Evolutionary conservation across 35 echinoderm and acorn worm species (phyloP).

Genomic region (Heliocidaris erythrogramma): DNA sequence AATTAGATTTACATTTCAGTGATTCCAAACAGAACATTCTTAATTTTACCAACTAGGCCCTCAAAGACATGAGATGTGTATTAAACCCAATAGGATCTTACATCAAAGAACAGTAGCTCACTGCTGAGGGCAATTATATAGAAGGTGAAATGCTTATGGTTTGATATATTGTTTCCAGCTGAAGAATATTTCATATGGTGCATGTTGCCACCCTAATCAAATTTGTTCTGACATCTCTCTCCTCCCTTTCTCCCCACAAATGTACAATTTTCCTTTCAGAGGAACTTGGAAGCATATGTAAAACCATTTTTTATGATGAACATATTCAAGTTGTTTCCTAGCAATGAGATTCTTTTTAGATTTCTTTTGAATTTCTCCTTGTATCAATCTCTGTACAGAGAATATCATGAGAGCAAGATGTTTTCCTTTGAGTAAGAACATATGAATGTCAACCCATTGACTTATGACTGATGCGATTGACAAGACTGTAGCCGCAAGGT

Average conservation of each 20-base stretch:
- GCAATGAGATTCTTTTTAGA: neutral
- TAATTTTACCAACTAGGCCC: neutral
- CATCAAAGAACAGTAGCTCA: neutral
- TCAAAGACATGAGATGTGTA: neutral
- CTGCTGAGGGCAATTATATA: neutral
- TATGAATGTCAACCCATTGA: neutral
- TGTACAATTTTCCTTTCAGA: neutral
- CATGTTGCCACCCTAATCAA: neutral
- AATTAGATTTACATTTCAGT: neutral
- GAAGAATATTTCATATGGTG: neutral
- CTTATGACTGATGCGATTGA: neutral
- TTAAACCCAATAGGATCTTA: neutral
- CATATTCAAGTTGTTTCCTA: neutral
- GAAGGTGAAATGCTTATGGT: neutral
- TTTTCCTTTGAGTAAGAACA: neutral
- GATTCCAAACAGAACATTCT: neutral
- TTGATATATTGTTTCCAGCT: slow-evolving; percentile 18
- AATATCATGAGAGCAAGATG: neutral
- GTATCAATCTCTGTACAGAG: neutral
- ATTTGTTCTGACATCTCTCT: neutral
- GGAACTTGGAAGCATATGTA: neutral
- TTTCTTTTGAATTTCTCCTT: neutral
- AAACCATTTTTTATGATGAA: neutral
- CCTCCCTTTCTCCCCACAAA: neutral
- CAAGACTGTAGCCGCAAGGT: neutral